Evolutionary conservation across 2,797 vertebrate species (phyloP).

Genomic region (Tragelaphus oryx): DNA sequence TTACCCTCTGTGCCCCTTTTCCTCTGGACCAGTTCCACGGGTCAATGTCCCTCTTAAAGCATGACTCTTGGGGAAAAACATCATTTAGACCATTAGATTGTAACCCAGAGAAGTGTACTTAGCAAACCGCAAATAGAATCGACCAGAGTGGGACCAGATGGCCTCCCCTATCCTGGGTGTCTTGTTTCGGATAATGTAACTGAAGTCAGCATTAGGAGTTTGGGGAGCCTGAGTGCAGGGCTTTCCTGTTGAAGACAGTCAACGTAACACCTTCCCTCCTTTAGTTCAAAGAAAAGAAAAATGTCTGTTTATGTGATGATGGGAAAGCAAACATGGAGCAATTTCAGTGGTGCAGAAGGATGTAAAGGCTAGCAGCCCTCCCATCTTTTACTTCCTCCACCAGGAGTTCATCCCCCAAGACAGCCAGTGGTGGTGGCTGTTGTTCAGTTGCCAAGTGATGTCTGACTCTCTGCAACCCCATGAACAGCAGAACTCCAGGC

Average conservation of each 20-base stretch:
- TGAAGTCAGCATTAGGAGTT: not conserved
- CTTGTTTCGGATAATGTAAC: slow-evolving; percentile 25
- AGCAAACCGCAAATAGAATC: slow-evolving; percentile 51
- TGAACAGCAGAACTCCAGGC: not conserved
- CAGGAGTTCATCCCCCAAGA: not conserved
- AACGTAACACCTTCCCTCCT: not conserved
- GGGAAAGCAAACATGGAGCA: not conserved
- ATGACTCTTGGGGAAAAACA: not conserved
- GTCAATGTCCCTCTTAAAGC: slow-evolving; percentile 47
- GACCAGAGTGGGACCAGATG: not conserved
- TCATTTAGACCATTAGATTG: slow-evolving; percentile 42
- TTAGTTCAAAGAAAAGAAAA: not conserved
- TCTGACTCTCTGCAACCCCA: not conserved
- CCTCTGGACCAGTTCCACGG: slow-evolving; percentile 25
- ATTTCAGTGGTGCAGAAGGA: not conserved
- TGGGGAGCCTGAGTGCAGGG: not conserved
- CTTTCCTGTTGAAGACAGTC: not conserved
- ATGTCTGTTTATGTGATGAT: not conserved
- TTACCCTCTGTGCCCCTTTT: not conserved
- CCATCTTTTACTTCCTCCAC: no score
- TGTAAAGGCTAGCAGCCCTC: not conserved
- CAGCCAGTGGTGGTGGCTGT: not conserved
- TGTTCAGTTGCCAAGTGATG: not conserved
- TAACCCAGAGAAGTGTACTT: slow-evolving; percentile 38
- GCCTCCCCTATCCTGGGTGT: not conserved